Conservation (phyloP, 2,113 vertebrate species). For the Gavia stellata region DNA sequence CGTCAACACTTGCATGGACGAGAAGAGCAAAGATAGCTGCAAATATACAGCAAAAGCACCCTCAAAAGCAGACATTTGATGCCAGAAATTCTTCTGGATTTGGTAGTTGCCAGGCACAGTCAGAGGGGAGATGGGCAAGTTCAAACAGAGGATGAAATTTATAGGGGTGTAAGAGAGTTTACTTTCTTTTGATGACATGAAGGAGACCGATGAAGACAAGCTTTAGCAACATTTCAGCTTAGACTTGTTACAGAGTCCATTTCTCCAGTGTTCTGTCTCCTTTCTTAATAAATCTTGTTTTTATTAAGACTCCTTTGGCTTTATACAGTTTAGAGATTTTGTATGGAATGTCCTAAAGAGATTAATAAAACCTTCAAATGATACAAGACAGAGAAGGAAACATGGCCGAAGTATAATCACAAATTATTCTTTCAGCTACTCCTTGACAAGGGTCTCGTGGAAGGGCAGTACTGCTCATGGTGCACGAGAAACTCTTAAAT, state of each 20-base stretch:
- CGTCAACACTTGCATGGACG: no score
- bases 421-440: neutral
- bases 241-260: neutral
- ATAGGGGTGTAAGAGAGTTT: neutral
- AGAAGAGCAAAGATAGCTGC: neutral
- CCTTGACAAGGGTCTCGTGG: neutral
- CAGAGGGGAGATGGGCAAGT: neutral
- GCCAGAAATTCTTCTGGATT: neutral
- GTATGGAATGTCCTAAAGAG: neutral
- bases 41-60: neutral
- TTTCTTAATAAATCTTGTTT: neutral
- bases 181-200: neutral
- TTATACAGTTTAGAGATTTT: neutral
- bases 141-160: neutral
- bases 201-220: neutral
- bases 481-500: neutral
- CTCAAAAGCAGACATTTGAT: neutral
- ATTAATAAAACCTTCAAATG: neutral
- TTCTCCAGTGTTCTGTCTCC: neutral
- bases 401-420: neutral
- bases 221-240: neutral
- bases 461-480: neutral
- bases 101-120: neutral
- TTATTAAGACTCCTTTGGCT: neutral
- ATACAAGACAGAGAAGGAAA: neutral